A percentile compares a stretch with the other conserved stretches of the same genome.
Conservation (phyloP, 1,140 invertebrate genomes). For the Drepana arcuata region DNA sequence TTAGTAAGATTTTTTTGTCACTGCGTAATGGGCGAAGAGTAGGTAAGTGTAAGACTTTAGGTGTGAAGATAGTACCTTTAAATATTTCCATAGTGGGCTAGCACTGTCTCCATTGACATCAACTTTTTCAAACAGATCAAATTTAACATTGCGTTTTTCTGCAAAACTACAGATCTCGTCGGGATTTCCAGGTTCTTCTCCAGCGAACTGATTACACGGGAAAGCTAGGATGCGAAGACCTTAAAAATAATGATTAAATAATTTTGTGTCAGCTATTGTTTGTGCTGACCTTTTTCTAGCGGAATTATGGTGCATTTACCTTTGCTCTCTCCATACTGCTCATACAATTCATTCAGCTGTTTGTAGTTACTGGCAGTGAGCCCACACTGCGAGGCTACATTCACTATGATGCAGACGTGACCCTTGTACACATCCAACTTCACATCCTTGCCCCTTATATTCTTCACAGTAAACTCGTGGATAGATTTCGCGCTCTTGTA, state of each 20-base stretch:
- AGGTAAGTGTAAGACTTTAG: no score
- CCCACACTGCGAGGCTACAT: constrained; percentile 93
- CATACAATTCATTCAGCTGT: constrained; percentile 81
- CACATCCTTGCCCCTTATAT: constrained; percentile 84
- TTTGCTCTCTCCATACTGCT: constrained; percentile 77
- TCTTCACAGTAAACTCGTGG: constrained; percentile 83
- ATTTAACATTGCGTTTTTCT: constrained; percentile 81
- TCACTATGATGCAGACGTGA: constrained; percentile 86
- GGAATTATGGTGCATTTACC: constrained; percentile 24
- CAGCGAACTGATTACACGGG: constrained; percentile 94
- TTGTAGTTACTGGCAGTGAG: constrained; percentile 87
- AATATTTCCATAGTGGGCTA: constrained; percentile 89
- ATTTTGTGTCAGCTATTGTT: not conserved
- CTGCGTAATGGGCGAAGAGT: no score
- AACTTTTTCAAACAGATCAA: constrained; percentile 83
- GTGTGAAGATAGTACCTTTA: no score
- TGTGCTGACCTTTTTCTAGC: not conserved
- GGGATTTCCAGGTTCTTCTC: constrained; percentile 85
- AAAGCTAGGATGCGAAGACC: constrained; percentile 88
- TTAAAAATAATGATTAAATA: constrained; percentile 20
- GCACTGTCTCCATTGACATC: constrained; percentile 92
- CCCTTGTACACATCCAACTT: constrained; percentile 82
- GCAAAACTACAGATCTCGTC: constrained; percentile 85
- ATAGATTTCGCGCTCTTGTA: constrained; percentile 77
- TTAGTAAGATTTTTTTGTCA: no score